Evolutionary conservation across 2,888 invertebrate genomes (phyloP).

Genomic region (Teleiodes luculella): DNA sequence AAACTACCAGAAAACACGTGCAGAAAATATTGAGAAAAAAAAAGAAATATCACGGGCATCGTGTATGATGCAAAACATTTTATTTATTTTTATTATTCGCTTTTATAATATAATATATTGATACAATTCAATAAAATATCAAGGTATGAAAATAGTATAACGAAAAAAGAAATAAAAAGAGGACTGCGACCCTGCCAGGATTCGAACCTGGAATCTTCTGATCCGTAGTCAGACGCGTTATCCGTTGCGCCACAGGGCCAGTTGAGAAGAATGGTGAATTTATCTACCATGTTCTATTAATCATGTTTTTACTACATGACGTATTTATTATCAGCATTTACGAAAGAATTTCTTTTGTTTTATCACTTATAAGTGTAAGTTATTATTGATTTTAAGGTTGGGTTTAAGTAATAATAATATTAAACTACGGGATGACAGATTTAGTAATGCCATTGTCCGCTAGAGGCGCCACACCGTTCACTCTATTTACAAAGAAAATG

Average conservation of each 20-base stretch:
- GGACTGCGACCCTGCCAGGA: slow-evolving; percentile 78
- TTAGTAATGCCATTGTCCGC: slow-evolving; percentile 25
- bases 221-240: slow-evolving; percentile 86
- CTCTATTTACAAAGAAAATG: slow-evolving; percentile 22
- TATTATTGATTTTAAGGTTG: too few species aligned
- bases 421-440: too few species aligned
- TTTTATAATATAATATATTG: too few species aligned
- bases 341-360: not conserved
- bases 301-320: too few species aligned
- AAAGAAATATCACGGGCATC: too few species aligned
- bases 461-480: slow-evolving; percentile 45
- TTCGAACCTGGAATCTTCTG: slow-evolving; percentile 83
- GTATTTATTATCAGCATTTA: not conserved
- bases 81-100: too few species aligned
- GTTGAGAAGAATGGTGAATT: slow-evolving; percentile 17
- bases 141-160: not conserved
- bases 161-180: slow-evolving; percentile 8
- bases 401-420: too few species aligned
- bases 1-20: too few species aligned
- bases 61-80: too few species aligned
- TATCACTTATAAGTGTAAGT: not conserved
- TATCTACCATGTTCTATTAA: not conserved
- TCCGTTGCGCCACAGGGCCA: slow-evolving; percentile 83
- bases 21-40: too few species aligned
- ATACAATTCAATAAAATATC: not conserved